Percentiles rank a stretch among this genome's conserved stretches.
These are phyloP conservation scores for Crioceris asparagi DNA, from an alignment of 2,888 invertebrate genomes.

Conservation along the genomic window DNA sequence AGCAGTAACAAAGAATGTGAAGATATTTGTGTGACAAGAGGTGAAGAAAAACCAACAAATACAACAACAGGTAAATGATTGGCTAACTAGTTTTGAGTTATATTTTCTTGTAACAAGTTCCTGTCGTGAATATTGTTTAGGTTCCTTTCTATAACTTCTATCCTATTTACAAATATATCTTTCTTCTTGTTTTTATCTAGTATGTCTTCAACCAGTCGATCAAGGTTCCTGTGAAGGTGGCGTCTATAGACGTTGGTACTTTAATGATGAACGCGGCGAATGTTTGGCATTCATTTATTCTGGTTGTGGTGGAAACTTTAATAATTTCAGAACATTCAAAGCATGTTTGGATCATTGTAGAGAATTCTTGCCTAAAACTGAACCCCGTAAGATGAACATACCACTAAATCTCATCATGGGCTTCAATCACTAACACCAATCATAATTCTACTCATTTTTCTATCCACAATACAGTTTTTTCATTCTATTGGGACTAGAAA, in stretches of 20 bases:
- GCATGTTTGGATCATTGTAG: slow-evolving; percentile 55
- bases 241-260: slow-evolving; percentile 58
- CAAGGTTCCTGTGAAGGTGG: slow-evolving; percentile 49
- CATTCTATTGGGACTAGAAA: background rate
- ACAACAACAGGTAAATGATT: slow-evolving; percentile 28
- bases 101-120: no score
- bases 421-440: background rate
- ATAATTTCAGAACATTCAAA: slow-evolving; percentile 68
- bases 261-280: slow-evolving; percentile 52
- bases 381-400: slow-evolving; percentile 27
- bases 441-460: background rate
- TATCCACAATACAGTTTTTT: no score
- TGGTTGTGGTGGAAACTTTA: slow-evolving; percentile 81
- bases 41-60: slow-evolving; percentile 40
- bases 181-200: no score
- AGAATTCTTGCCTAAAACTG: slow-evolving; percentile 28
- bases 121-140: no score
- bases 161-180: no score
- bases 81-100: background rate
- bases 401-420: no score
- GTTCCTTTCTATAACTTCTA: no score
- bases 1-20: slow-evolving; percentile 63
- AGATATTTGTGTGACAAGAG: slow-evolving; percentile 52
- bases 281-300: slow-evolving; percentile 74
- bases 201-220: slow-evolving; percentile 50